Evolutionary conservation across 2,797 vertebrate species (phyloP).

Genomic region (Acanthurus tractus): DNA sequence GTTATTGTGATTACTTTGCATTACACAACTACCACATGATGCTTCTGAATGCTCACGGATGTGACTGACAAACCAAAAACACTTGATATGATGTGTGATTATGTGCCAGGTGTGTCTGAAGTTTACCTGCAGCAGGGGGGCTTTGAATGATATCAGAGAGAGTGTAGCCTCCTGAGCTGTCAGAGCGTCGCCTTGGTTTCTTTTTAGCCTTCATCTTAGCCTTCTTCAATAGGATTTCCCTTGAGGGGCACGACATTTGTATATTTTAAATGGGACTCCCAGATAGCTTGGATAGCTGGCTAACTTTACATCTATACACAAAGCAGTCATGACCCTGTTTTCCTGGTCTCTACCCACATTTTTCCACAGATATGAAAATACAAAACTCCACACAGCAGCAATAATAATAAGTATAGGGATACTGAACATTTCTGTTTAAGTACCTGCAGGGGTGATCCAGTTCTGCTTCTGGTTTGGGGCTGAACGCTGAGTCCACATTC

Average conservation of each 20-base stretch:
- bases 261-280: background rate
- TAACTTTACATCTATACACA: background rate
- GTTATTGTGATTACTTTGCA: background rate
- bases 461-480: slow-evolving; percentile 86
- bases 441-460: slow-evolving; percentile 89
- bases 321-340: background rate
- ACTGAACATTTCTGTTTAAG: background rate
- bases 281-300: background rate
- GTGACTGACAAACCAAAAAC: background rate
- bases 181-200: slow-evolving; percentile 92
- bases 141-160: slow-evolving; percentile 96
- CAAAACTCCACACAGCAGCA: background rate
- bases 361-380: background rate
- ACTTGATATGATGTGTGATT: background rate
- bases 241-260: slow-evolving; percentile 57
- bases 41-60: background rate
- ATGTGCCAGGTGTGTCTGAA: background rate
- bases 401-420: background rate
- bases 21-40: slow-evolving; percentile 6
- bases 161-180: slow-evolving; percentile 97
- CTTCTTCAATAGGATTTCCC: slow-evolving; percentile 92
- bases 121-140: slow-evolving; percentile 89
- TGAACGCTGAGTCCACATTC: slow-evolving; percentile 85
- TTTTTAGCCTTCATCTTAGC: slow-evolving; percentile 94
- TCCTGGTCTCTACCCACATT: background rate